Evolutionary conservation across 1,140 invertebrate genomes (phyloP).

Genomic region (Aphaenogaster floridana): DNA sequence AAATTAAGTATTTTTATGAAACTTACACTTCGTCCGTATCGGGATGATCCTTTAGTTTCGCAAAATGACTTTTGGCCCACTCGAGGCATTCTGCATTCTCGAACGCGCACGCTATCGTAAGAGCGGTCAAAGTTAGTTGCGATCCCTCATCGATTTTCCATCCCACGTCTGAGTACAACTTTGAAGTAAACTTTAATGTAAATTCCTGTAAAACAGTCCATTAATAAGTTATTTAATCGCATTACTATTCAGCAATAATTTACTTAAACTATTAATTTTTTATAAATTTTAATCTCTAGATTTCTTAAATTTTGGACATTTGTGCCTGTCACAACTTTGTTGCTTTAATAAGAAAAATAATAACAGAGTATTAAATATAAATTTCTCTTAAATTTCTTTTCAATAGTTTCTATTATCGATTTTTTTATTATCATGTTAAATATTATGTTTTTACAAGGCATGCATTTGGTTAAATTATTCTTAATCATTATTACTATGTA

Average conservation of each 20-base stretch:
- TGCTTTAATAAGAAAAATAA: neutral
- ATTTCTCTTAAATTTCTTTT: neutral
- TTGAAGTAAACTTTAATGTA: constrained; percentile 78
- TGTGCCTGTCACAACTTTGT: neutral
- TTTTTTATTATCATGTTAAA: neutral
- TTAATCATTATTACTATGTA: neutral
- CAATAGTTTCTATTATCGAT: neutral
- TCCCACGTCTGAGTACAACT: constrained; percentile 75
- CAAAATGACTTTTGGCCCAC: constrained; percentile 74
- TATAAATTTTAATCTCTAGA: neutral
- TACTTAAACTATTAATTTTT: neutral
- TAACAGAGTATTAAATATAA: neutral
- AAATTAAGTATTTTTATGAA: neutral
- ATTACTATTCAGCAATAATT: neutral
- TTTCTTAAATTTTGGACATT: neutral
- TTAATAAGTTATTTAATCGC: neutral
- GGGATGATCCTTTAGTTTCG: constrained; percentile 12
- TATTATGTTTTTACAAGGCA: neutral
- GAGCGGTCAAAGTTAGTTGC: constrained; percentile 84
- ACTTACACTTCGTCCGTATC: constrained; percentile 56
- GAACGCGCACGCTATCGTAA: constrained; percentile 81
- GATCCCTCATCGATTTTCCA: constrained; percentile 81
- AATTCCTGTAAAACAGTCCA: constrained; percentile 76
- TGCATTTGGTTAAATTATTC: neutral
- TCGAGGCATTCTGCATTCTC: constrained; percentile 76